phyloP scores from a whole-genome alignment of 2,888 invertebrate genomes.

The Rhamnusium bicolor region DNA sequence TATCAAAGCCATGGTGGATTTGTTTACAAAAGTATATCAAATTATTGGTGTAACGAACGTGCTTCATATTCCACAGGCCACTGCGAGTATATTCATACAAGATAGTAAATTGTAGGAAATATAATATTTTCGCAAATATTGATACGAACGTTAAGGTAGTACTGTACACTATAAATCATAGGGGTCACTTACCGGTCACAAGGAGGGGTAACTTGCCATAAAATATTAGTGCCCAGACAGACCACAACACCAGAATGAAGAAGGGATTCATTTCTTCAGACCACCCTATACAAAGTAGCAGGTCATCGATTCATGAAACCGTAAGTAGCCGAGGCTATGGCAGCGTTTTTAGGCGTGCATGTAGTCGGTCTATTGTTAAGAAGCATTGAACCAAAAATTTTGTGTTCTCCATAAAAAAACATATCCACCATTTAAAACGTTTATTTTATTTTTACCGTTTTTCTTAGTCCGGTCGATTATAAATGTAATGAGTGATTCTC shows the following conservation, averaged over 20 bases:
- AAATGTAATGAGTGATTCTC: not conserved
- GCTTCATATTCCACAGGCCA: not conserved
- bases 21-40: too few relatives aligned
- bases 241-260: not conserved
- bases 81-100: not conserved
- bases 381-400: not conserved
- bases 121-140: not conserved
- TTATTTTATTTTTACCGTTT: not conserved
- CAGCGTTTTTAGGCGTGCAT: not conserved
- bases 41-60: too few relatives aligned
- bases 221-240: not conserved
- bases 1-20: too few relatives aligned
- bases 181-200: not conserved
- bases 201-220: not conserved
- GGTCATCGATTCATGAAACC: not conserved
- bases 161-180: not conserved
- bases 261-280: not conserved
- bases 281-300: not conserved
- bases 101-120: not conserved
- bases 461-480: not conserved
- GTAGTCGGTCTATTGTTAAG: not conserved
- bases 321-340: not conserved
- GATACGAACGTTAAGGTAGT: not conserved
- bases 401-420: not conserved
- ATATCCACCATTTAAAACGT: not conserved